Conservation (phyloP, 2,113 vertebrate genomes). For the Callaeas wilsoni region DNA sequence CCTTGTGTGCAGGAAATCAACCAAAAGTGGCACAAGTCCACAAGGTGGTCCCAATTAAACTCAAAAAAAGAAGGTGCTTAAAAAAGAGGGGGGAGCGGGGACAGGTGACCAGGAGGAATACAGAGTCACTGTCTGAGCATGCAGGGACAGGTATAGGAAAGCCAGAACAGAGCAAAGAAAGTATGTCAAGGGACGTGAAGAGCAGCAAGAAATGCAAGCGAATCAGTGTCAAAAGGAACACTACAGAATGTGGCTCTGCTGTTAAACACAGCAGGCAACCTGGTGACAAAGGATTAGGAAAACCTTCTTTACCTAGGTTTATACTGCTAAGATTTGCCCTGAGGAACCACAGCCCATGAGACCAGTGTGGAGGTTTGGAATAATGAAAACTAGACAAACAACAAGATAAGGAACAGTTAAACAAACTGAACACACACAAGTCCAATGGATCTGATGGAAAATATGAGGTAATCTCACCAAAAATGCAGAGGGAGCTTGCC, state of each 20-base stretch:
- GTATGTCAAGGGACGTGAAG: neutral
- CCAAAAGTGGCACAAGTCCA: neutral
- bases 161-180: neutral
- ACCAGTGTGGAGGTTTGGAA: neutral
- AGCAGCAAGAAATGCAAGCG: neutral
- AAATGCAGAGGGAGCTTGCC: neutral
- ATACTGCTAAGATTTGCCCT: neutral
- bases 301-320: neutral
- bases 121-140: neutral
- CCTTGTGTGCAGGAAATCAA: neutral
- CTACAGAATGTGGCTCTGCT: neutral
- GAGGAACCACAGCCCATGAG: neutral
- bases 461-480: neutral
- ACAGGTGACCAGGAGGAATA: neutral
- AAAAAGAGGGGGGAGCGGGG: neutral
- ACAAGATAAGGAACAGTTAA: neutral
- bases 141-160: neutral
- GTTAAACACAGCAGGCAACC: neutral
- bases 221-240: neutral
- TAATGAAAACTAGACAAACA: neutral
- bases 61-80: neutral
- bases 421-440: neutral
- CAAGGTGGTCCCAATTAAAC: neutral
- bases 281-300: neutral
- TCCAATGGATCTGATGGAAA: neutral